A percentile compares a stretch with the other conserved stretches of the same genome.
phyloP scores from a whole-genome alignment of 2,113 vertebrate genomes.

The Chelonoidis abingdonii region DNA sequence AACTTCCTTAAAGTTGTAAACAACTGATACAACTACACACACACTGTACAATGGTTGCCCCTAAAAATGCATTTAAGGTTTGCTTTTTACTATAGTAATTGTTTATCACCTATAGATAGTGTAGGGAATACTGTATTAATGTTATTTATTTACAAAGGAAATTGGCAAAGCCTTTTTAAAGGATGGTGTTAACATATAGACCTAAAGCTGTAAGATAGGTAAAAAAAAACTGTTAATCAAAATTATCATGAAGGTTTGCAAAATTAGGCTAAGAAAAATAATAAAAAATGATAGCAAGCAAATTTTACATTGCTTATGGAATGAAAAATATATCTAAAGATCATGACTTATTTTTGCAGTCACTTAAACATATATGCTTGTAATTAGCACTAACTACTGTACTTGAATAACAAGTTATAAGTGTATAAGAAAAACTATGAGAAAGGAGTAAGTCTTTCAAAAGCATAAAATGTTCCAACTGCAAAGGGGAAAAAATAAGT shows the following conservation, averaged over 20 bases:
- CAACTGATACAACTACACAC: neutral
- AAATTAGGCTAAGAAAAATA: too few species aligned
- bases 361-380: neutral
- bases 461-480: neutral
- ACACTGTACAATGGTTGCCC: neutral
- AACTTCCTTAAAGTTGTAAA: conserved; percentile 45
- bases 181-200: neutral
- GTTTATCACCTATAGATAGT: neutral
- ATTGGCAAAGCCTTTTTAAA: neutral
- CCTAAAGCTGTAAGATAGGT: too few species aligned
- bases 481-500: neutral
- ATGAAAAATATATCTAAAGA: neutral
- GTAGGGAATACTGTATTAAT: neutral
- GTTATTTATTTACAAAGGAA: neutral
- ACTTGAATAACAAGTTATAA: neutral
- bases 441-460: neutral
- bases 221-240: too few species aligned
- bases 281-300: too few species aligned
- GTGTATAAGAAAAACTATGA: neutral
- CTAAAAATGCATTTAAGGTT: neutral
- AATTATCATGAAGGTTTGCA: too few species aligned
- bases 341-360: neutral
- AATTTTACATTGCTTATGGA: neutral
- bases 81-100: neutral
- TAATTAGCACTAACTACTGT: neutral